Base-by-base conservation (phyloP, 2,888 invertebrate genomes). In the Imbricaverruca yamaguchii region DNA sequence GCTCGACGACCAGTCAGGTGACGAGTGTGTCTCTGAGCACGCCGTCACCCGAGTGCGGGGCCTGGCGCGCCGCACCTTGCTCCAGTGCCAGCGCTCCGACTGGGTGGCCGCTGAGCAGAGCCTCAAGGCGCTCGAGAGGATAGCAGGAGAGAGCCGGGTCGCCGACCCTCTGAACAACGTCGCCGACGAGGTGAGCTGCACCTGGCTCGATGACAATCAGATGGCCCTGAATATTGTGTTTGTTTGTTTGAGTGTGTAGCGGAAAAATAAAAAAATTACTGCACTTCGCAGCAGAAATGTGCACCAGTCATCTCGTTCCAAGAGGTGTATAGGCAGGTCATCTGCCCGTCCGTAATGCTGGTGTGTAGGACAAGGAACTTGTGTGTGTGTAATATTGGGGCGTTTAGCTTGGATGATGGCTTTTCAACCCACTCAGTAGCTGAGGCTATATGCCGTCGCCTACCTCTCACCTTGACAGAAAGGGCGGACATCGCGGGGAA, bases 1-100 rank as follows among this genome's bases (percentile, higher is more conserved):
- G n/a, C 55, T 13, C n/a, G 77, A 15, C 9, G n/a, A 77, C 15
- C 39, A 69, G 6, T 69, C 69, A 0, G 39, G 39, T 23, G 69
- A 69, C 15, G 69, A 69, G 69, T 39, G 39, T 39, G 39, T 39
- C 13, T 7, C 4, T 4, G 69, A 55, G 11, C 55, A 55, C 55
- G 56, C n/a, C 55, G 23, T n/a, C 21, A n/a, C 23, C 55, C 77
- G 77, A n/a, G 77, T 77, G 56, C 53, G 77, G 53, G 8, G n/a
- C 55, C 56, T 56, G 56, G 77, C 77, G n/a, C 77, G 77, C n/a
- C 77, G 77, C n/a, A 8, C n/a, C 11, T 56, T 77, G 12, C 55
- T 23, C n/a, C 77, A 21, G 21, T n/a, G 77, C n/a, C 77, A 77
- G 77, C 55, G 77, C n/a, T 77, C 77, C 56, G 77, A 77, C 77